These are phyloP conservation scores for Peucedramus taeniatus DNA, from an alignment of 2,113 vertebrate species.

Conservation along the genomic window DNA sequence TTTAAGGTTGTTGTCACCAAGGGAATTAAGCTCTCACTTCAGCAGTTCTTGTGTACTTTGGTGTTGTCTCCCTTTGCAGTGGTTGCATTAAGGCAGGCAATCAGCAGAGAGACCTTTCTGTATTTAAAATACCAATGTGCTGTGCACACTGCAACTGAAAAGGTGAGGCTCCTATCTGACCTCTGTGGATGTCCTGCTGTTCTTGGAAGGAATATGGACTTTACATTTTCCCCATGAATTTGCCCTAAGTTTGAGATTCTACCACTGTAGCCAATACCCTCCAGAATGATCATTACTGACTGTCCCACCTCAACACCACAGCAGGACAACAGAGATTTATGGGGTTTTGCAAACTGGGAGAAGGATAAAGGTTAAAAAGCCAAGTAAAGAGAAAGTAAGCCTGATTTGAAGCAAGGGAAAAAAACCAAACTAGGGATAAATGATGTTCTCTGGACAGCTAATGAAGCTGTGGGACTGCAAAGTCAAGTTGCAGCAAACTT, in stretches of 20 bases:
- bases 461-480: background rate
- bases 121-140: background rate
- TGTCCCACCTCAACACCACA: background rate
- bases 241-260: background rate
- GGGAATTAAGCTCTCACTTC: background rate
- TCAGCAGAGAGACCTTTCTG: background rate
- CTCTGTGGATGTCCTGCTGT: background rate
- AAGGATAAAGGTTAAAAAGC: background rate
- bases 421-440: background rate
- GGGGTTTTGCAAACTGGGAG: background rate
- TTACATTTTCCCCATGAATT: background rate
- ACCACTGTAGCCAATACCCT: background rate
- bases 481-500: background rate
- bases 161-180: background rate
- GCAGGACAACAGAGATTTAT: background rate
- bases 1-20: background rate
- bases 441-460: background rate
- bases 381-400: background rate
- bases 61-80: background rate
- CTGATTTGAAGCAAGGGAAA: background rate
- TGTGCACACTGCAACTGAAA: background rate
- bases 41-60: background rate
- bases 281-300: background rate
- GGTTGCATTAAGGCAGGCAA: background rate
- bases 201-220: background rate